Evolutionary conservation across 2,797 vertebrate species (phyloP), one percentile per base, ranked within the genome.

Genomic region (Myripristis jacobus): DNA sequence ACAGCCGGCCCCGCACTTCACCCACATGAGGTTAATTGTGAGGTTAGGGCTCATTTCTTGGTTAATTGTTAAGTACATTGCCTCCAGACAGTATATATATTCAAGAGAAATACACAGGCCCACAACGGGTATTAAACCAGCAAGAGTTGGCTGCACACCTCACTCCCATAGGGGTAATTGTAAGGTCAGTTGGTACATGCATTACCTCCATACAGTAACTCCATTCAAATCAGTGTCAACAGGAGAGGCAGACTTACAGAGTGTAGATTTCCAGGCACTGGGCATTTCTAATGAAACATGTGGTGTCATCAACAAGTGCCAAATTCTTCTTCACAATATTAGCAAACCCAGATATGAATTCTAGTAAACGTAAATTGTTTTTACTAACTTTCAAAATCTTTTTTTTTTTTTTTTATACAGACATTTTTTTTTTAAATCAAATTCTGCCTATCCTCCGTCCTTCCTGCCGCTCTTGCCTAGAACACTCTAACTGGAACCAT

Each of bases 21-120:
- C 62, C 44, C 18, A 43, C 54, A 48, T 59, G 72, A 73, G 70
- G 63, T 77, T 67, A 54, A 65, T 64, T 82, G 38, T 58, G 36
- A 77, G 79, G 75, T 76, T 62, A 75, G 43, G 59, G 65, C 72
- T 79, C 65, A 77, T 75, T 68, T 70, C 64, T 57, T 72, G 80
- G 70, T 80, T 81, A 80, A 82, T 82, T 75, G 50, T 75, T 66
- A 64, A 79, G 81, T 77, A 81, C 62, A 79, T 75, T 54, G 38
- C 57, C 75, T 61, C 58, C 52, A 71, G 72, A 67, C 62, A 63
- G 47, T n/a, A n/a, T 53, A 65, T 73, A 22, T 58, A 54, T 63
- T 67, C 16, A 60, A 62, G 29, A 66, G 44, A 73, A 66, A 66
- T 1, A 31, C 66, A 67, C 25, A 68, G 46, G 70, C n/a, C 64